Evolutionary conservation across 2,113 vertebrate species (phyloP), one percentile per base, ranked within the genome.

Genomic region (Dissostichus mawsoni): DNA sequence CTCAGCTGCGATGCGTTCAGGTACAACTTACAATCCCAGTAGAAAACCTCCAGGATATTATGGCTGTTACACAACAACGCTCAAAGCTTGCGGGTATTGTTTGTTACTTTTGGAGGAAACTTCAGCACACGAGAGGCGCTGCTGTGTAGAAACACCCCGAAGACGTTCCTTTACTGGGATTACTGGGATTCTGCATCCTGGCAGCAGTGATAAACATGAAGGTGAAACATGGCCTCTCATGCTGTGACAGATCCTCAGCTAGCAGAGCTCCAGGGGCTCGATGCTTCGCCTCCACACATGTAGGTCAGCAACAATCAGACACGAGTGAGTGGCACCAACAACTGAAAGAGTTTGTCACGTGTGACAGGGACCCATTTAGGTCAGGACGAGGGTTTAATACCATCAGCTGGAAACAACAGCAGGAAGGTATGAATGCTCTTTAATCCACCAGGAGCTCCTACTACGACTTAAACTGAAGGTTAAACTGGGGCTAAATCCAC

Each of bases 1-100:
- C 81, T 86, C 74, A 75, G 69, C 59, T 45, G 8, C 7, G 76
- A 52, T 82, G 64, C 57, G 0, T 89, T 72, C 74, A 86, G 81
- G 87, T 69, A 65, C 69, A 77, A 80, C 80, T 80, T 76, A 71
- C 57, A 29, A 83, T 68, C 56, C 25, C 53, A 48, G 25, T 11
- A 8, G 71, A 63, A 71, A 76, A 45, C 20, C 86, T 76, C 5
- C 53, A 29, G 85, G 74, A 71, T 11, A 33, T 78, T 25, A 5
- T 47, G 41, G 64, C 78, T 41, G 71, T 75, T 50, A 64, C 1
- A 63, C 67, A 72, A 67, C 82, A n/a, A 4, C 52, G 12, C 52
- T 72, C 36, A 16, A 59, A 16, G 74, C 16, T 14, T 3, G 69
- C 56, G 48, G 4, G 4, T 12, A 14, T 50, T 48, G 11, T 47